These are phyloP conservation scores for Acrossocheilus fasciatus DNA, from an alignment of 2,797 vertebrate species.

Conservation along the genomic window DNA sequence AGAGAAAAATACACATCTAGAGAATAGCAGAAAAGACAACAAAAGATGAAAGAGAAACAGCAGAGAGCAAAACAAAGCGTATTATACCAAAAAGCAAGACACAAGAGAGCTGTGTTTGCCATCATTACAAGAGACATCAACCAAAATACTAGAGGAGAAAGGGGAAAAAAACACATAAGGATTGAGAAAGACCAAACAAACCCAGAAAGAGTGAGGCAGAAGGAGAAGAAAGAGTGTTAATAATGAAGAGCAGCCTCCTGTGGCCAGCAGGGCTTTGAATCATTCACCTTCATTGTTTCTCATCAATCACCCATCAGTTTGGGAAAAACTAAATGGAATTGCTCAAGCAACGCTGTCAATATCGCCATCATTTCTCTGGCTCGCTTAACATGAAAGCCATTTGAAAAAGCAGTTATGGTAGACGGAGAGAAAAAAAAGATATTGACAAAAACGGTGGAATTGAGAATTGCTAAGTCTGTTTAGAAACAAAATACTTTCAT, in stretches of 20 bases:
- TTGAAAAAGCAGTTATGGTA: slow-evolving; percentile 49
- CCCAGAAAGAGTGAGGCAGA: slow-evolving; percentile 9
- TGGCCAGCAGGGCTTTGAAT: slow-evolving; percentile 47
- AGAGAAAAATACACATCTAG: background rate
- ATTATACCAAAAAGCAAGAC: slow-evolving; percentile 32
- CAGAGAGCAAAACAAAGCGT: slow-evolving; percentile 6
- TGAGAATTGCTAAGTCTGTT: slow-evolving; percentile 71
- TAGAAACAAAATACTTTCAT: slow-evolving; percentile 74
- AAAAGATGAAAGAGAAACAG: slow-evolving; percentile 4
- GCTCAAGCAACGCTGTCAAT: slow-evolving; percentile 54
- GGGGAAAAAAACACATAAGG: background rate
- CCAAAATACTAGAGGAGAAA: background rate
- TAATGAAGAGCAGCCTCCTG: slow-evolving; percentile 46
- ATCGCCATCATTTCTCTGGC: slow-evolving; percentile 52
- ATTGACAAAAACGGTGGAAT: slow-evolving; percentile 64
- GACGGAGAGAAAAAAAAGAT: slow-evolving; percentile 53
- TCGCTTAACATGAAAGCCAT: slow-evolving; percentile 44
- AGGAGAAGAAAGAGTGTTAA: slow-evolving; percentile 37
- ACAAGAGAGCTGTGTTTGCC: background rate
- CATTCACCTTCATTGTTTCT: slow-evolving; percentile 44
- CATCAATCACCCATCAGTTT: slow-evolving; percentile 59
- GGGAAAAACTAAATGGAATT: slow-evolving; percentile 56
- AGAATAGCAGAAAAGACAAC: slow-evolving; percentile 35
- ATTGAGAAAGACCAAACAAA: slow-evolving; percentile 12
- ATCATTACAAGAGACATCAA: slow-evolving; percentile 30